Percentiles rank a stretch among this genome's conserved stretches.
phyloP scores from a whole-genome alignment of 2,797 vertebrate genomes.

The Coregonus ussuriensis region DNA sequence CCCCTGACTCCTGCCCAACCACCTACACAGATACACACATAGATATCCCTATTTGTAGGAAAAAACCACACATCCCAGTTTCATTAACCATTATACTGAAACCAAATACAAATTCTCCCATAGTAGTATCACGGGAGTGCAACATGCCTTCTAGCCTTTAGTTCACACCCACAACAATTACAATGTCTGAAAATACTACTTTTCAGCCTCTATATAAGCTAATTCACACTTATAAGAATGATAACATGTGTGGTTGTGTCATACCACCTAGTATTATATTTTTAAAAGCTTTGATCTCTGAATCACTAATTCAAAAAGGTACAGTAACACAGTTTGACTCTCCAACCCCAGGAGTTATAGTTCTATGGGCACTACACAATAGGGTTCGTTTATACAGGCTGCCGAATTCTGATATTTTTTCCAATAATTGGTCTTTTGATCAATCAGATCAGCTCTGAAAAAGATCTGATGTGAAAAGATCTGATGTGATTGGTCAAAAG shows the following conservation, averaged over 20 bases:
- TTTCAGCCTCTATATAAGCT: not conserved
- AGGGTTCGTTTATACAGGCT: not conserved
- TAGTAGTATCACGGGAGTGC: not conserved
- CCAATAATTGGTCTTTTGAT: too few relatives aligned
- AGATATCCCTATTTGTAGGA: not conserved
- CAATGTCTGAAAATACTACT: not conserved
- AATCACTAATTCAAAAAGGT: not conserved
- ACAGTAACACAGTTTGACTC: too few relatives aligned
- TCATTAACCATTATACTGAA: constrained; percentile 6
- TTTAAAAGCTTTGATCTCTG: not conserved
- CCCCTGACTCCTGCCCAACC: not conserved
- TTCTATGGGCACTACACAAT: not conserved
- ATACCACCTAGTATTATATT: not conserved
- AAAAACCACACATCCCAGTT: not conserved
- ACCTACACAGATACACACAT: not conserved
- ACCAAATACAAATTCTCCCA: not conserved
- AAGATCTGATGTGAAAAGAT: not conserved
- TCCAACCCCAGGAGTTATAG: not conserved
- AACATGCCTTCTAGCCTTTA: too few relatives aligned
- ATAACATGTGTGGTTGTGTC: not conserved
- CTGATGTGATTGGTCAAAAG: too few relatives aligned
- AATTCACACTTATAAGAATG: not conserved
- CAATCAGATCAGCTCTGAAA: too few relatives aligned
- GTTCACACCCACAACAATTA: not conserved
- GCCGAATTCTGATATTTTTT: too few relatives aligned